Conservation (phyloP, 2,888 invertebrate species). For the Drosophila stalkeri region DNA sequence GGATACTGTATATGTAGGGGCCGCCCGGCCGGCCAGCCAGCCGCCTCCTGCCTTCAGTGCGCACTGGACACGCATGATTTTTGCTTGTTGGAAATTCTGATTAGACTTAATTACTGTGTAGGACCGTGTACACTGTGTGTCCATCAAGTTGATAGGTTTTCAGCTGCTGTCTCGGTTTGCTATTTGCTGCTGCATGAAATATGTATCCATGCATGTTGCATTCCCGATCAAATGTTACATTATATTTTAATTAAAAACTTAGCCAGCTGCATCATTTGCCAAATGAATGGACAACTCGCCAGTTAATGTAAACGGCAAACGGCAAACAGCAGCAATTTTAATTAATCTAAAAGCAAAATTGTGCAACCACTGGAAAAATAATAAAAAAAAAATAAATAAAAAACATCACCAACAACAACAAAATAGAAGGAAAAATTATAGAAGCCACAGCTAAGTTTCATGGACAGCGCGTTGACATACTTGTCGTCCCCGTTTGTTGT, state of each 20-base stretch:
- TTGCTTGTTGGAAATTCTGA: conserved; percentile 79
- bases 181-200: conserved; percentile 39
- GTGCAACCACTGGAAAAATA: conserved; percentile 46
- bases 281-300: conserved; percentile 71
- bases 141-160: conserved; percentile 73
- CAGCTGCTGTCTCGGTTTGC: conserved; percentile 45
- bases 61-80: conserved; percentile 74
- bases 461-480: conserved; percentile 64
- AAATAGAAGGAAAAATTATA: conserved; percentile 11
- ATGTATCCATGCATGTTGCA: conserved; percentile 25
- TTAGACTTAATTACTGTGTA: conserved; percentile 80
- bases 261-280: conserved; percentile 76
- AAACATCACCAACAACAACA: conserved; percentile 6
- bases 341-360: conserved; percentile 76
- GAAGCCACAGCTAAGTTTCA: conserved; percentile 52
- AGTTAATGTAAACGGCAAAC: conserved; percentile 66
- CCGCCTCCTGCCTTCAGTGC: conserved; percentile 18
- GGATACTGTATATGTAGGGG: conserved; percentile 15
- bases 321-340: conserved; percentile 56
- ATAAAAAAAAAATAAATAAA: conserved; percentile 47
- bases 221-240: conserved; percentile 71
- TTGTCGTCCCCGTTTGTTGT: conserved; percentile 45
- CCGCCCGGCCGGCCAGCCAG: not conserved
- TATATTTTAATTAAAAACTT: conserved; percentile 78
- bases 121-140: conserved; percentile 53